Base-by-base conservation (phyloP, 2,888 invertebrate genomes). In the Dasypolia templi region DNA sequence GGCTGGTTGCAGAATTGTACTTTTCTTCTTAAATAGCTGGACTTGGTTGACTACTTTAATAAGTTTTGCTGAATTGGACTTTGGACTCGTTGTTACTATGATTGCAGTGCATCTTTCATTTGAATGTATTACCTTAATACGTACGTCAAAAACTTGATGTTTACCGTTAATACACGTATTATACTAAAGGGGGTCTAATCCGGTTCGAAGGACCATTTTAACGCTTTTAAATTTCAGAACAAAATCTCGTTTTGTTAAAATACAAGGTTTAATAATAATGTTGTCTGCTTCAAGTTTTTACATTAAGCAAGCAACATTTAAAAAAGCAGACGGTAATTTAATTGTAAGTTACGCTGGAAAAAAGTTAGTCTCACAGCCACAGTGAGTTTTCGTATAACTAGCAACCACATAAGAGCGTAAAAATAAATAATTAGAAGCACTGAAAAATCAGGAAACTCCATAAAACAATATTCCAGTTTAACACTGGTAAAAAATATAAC, bases 401-500 rank as follows among this genome's bases (percentile, higher is more conserved):
- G 22, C 22, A 17, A 2, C 5, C 29, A 39, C 35, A 58, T 22
- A 7, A 46, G 22, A 39, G 6, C 44, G 19, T 4, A 59, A 58
- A 80, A 76, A 66, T 63, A 75, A 81, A 63, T 63, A 51, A 81
- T 56, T 62, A 32, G 0, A 53, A 22, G 17, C 56, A 53, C 51
- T 53, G 55, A 69, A 65, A 70, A 77, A 63, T 70, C 71, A 66
- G 62, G 39, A 70, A 56, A 72, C 22, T 72, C n/a, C 26, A 68
- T 73, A 68, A 83, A 81, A 81, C 80, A 81, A 81, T 83, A 81
- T 62, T 46, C 22, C 76, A 72, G 64, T 81, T 82, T 75, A 82
- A 79, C 72, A 72, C 74, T 82, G 64, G 67, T 83, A 79, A 83
- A 78, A 83, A 69, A 83, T 46, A 70, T 67, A 81, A 73, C 79